phyloP scores from a whole-genome alignment of 2,888 invertebrate species.

The Homarus gammarus region DNA sequence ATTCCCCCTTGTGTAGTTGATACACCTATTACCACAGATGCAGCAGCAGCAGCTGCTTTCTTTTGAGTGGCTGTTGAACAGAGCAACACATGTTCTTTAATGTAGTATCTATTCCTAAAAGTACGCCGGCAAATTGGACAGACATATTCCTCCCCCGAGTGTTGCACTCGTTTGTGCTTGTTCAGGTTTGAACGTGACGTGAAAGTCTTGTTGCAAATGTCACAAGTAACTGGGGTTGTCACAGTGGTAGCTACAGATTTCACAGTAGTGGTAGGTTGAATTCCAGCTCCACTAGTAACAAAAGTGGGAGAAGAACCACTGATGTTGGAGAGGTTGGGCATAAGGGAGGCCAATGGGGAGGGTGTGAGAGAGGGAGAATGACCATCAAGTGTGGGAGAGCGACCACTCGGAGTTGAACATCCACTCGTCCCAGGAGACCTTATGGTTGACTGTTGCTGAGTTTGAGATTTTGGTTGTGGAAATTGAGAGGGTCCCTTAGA shows the following conservation, averaged over 20 bases:
- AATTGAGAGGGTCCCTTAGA: slow-evolving; percentile 28
- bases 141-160: slow-evolving; percentile 75
- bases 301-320: slow-evolving; percentile 29
- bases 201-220: slow-evolving; percentile 74
- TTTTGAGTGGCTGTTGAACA: slow-evolving; percentile 73
- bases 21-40: slow-evolving; percentile 56
- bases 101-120: slow-evolving; percentile 75
- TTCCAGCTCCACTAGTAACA: background rate
- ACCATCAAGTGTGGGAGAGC: slow-evolving; percentile 48
- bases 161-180: slow-evolving; percentile 75
- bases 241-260: slow-evolving; percentile 11
- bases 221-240: slow-evolving; percentile 62
- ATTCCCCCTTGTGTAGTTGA: slow-evolving; percentile 22
- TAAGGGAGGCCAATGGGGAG: slow-evolving; percentile 51
- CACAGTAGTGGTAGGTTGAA: slow-evolving; percentile 26
- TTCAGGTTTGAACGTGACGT: slow-evolving; percentile 75
- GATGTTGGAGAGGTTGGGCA: slow-evolving; percentile 41
- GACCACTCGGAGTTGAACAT: slow-evolving; percentile 44
- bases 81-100: slow-evolving; percentile 74
- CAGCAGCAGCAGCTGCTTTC: slow-evolving; percentile 69
- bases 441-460: slow-evolving; percentile 25
- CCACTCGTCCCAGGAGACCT: slow-evolving; percentile 56
- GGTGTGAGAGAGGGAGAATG: slow-evolving; percentile 65
- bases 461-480: slow-evolving; percentile 34
- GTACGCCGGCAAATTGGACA: slow-evolving; percentile 71